These are phyloP conservation scores for Anableps anableps DNA, from an alignment of 2,797 vertebrate genomes.

Conservation along the genomic window DNA sequence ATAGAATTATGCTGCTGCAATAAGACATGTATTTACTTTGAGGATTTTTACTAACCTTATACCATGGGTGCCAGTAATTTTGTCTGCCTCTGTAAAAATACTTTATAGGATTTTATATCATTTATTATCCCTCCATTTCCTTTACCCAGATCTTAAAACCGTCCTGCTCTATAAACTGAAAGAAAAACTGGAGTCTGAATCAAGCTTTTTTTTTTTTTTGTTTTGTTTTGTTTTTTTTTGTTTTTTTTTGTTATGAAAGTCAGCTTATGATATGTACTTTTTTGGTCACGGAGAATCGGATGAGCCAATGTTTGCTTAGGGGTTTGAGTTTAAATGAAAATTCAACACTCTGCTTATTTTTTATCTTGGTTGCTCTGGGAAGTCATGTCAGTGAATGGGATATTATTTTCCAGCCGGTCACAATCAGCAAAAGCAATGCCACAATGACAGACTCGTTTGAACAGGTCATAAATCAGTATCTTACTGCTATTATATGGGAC, in stretches of 20 bases:
- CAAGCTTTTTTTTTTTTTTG: not conserved
- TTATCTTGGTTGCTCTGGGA: not conserved
- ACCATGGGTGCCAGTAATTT: not conserved
- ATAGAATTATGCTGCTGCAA: not conserved
- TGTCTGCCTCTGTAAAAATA: not conserved
- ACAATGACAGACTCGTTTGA: not conserved
- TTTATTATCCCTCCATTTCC: slow-evolving; percentile 46
- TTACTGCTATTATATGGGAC: not conserved
- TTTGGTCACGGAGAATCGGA: slow-evolving; percentile 5
- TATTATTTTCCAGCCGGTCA: not conserved
- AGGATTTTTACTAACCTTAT: not conserved
- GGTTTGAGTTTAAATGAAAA: not conserved
- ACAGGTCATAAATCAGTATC: too few species aligned
- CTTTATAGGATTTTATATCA: slow-evolving; percentile 26
- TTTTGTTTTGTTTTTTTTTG: too few species aligned
- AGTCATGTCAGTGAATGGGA: not conserved
- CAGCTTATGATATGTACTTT: not conserved
- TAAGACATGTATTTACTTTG: not conserved
- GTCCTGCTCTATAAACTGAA: slow-evolving; percentile 23
- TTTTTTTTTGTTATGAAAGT: not conserved
- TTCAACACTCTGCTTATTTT: slow-evolving; percentile 9
- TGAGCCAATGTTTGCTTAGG: slow-evolving; percentile 15
- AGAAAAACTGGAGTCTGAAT: slow-evolving; percentile 9
- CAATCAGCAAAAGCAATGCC: not conserved
- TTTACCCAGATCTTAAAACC: slow-evolving; percentile 16